A percentile compares a stretch with the other conserved stretches of the same genome.
Conservation (phyloP, 1,140 invertebrate genomes). For the Drosophila lowei region DNA sequence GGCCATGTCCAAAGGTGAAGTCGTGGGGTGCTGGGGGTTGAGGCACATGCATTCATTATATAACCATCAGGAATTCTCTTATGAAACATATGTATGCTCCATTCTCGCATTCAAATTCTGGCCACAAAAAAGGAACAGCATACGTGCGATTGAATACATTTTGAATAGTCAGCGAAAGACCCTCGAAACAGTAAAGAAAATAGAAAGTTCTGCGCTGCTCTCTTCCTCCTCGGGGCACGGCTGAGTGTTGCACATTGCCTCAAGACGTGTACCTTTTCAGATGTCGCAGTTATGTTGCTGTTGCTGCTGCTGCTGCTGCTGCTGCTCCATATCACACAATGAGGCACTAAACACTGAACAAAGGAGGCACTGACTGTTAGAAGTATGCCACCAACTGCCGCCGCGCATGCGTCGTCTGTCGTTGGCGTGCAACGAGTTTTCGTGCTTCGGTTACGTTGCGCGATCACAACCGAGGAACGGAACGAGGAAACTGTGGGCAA, state of each 20-base stretch:
- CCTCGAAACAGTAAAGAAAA: conserved; percentile 75
- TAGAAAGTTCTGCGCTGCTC: conserved; percentile 72
- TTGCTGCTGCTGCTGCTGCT: conserved; percentile 9
- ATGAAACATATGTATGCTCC: conserved; percentile 5
- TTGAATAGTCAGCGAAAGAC: conserved; percentile 22
- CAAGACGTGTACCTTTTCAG: conserved; percentile 28
- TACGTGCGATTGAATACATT: background rate
- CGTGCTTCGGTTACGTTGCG: conserved; percentile 12
- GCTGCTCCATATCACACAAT: conserved; percentile 21
- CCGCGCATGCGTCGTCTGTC: conserved; percentile 43
- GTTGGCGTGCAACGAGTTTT: conserved; percentile 49
- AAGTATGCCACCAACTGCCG: conserved; percentile 56
- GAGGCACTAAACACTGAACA: conserved; percentile 50
- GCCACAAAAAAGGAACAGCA: background rate
- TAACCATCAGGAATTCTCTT: conserved; percentile 20
- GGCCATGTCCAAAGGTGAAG: background rate
- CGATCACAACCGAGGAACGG: too few species aligned
- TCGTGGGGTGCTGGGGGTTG: background rate
- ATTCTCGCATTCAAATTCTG: conserved; percentile 12
- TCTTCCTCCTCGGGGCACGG: conserved; percentile 4
- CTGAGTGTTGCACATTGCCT: conserved; percentile 16
- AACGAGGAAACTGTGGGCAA: too few species aligned
- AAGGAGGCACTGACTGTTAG: conserved; percentile 61
- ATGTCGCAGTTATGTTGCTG: conserved; percentile 14
- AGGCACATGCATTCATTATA: background rate